These are phyloP conservation scores for Gobio occitaniae DNA, from an alignment of 2,797 vertebrate species.

Conservation along the genomic window DNA sequence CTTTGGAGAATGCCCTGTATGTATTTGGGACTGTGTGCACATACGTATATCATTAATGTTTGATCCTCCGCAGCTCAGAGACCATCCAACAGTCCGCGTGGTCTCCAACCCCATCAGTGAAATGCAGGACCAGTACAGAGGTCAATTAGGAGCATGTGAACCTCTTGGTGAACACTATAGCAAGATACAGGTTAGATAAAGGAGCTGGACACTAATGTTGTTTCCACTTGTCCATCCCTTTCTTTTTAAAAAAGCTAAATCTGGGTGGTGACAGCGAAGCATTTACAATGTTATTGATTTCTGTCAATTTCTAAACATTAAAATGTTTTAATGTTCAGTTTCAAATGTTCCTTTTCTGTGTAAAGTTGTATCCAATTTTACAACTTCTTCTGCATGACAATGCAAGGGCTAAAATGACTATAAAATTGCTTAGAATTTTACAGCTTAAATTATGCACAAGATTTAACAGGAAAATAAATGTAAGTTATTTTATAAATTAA, in stretches of 20 bases:
- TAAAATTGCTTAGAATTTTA: background rate
- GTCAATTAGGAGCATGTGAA: constrained; percentile 13
- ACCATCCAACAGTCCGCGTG: constrained; percentile 40
- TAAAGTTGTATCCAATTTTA: background rate
- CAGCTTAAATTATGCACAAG: background rate
- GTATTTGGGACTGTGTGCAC: background rate
- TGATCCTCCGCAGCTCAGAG: constrained; percentile 47
- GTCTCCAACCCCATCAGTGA: constrained; percentile 55
- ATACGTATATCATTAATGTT: background rate
- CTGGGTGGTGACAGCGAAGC: background rate
- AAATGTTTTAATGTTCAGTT: background rate
- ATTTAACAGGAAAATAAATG: no score
- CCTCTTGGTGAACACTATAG: constrained; percentile 12
- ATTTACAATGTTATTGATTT: background rate
- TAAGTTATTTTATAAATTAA: background rate
- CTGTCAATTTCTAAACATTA: background rate
- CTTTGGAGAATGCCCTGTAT: background rate
- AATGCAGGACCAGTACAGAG: constrained; percentile 59
- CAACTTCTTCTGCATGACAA: background rate
- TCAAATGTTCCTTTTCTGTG: background rate
- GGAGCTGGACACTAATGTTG: background rate
- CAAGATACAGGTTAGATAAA: constrained; percentile 52
- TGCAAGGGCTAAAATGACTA: background rate
- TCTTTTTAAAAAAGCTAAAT: background rate
- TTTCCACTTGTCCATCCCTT: background rate